phyloP scores from a whole-genome alignment of 1,140 invertebrate genomes.

The Teleogryllus occipitalis region DNA sequence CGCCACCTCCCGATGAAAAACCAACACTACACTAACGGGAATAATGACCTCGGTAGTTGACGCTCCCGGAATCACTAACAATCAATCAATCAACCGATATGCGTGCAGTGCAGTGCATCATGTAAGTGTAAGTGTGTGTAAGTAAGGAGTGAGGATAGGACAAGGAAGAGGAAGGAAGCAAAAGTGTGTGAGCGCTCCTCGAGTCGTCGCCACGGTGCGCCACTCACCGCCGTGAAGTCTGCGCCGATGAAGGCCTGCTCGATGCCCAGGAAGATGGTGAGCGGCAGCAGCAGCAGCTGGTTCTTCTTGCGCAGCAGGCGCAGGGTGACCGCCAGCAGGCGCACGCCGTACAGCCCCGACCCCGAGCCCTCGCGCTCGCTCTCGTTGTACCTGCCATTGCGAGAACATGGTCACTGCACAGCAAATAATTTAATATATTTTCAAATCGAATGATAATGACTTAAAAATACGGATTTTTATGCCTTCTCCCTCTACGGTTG shows the following conservation, averaged over 20 bases:
- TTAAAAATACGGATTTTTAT: background rate
- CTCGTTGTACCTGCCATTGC: constrained; percentile 37
- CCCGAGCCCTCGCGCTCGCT: constrained; percentile 33
- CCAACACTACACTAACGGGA: too few species aligned
- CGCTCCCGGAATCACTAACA: too few species aligned
- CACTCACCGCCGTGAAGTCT: constrained; percentile 74
- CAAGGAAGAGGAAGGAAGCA: too few species aligned
- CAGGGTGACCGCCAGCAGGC: constrained; percentile 68
- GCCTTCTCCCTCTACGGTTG: background rate
- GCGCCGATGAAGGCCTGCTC: constrained; percentile 88
- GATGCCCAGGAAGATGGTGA: constrained; percentile 90
- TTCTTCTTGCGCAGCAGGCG: constrained; percentile 64
- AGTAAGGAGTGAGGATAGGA: too few species aligned
- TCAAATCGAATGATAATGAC: background rate
- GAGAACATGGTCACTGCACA: background rate
- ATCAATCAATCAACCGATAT: too few species aligned
- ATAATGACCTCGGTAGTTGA: too few species aligned
- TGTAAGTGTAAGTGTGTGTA: too few species aligned
- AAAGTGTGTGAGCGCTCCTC: too few species aligned
- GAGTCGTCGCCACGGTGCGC: too few species aligned
- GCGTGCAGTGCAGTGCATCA: too few species aligned
- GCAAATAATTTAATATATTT: too few species aligned
- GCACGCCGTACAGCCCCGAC: constrained; percentile 43
- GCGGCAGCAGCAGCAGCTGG: constrained; percentile 76
- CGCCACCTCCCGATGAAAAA: too few species aligned